A percentile compares a stretch with the other conserved stretches of the same genome.
Conservation (phyloP, 2,888 invertebrate species). For the Amorpha juglandis region DNA sequence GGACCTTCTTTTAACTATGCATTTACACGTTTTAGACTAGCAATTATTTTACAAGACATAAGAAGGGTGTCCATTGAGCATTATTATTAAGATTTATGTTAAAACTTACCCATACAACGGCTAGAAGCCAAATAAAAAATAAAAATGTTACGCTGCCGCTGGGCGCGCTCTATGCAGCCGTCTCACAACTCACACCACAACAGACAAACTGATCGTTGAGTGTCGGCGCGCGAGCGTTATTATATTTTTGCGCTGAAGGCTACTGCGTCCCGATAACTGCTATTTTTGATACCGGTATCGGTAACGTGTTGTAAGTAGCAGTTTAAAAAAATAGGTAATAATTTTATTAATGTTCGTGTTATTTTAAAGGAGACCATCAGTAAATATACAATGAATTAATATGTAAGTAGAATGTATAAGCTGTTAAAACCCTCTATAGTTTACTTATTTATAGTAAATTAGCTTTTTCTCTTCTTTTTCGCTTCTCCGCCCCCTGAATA, state of each 20-base stretch:
- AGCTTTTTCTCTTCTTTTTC: too few species aligned
- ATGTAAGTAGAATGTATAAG: too few species aligned
- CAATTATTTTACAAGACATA: background rate
- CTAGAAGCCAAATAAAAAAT: slow-evolving; percentile 85
- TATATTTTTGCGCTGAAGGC: slow-evolving; percentile 55
- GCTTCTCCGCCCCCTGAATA: too few species aligned
- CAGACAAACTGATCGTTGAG: slow-evolving; percentile 75
- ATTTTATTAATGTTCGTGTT: background rate
- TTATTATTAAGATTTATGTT: slow-evolving; percentile 13
- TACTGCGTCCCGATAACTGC: slow-evolving; percentile 44
- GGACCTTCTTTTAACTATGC: background rate
- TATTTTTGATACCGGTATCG: slow-evolving; percentile 30
- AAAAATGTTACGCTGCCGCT: slow-evolving; percentile 73
- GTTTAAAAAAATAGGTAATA: background rate
- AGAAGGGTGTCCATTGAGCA: background rate
- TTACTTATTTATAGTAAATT: too few species aligned
- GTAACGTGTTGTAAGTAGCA: slow-evolving; percentile 8
- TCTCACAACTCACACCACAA: slow-evolving; percentile 59
- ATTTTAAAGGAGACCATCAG: background rate
- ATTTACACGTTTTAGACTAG: background rate
- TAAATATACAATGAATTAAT: background rate
- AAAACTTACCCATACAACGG: slow-evolving; percentile 83
- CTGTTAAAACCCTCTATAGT: too few species aligned
- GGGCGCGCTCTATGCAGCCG: slow-evolving; percentile 73
- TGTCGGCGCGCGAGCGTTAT: slow-evolving; percentile 59